Conservation (phyloP, 2,888 invertebrate genomes). For the Aethes cnicana region DNA sequence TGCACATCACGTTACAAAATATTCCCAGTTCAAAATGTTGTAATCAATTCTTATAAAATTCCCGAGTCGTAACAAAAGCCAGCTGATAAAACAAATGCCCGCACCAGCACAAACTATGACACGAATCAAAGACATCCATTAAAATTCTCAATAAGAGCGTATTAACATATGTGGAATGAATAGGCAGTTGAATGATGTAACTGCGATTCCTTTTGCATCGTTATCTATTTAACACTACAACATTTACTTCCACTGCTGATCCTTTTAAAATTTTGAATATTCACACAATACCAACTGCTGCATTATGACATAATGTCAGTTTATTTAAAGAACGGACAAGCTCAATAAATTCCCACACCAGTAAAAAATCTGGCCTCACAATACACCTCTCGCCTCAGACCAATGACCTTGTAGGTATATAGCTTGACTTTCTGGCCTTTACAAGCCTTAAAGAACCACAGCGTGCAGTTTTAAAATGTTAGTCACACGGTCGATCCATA, state of each 20-base stretch:
- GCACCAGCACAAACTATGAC: conserved; percentile 12
- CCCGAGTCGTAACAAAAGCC: conserved; percentile 3
- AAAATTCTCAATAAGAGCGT: neutral
- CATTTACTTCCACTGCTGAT: too few relatives aligned
- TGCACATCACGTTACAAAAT: too few relatives aligned
- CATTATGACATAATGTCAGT: too few relatives aligned
- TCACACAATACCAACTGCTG: too few relatives aligned
- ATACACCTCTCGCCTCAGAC: conserved; percentile 54
- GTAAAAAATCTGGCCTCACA: conserved; percentile 59
- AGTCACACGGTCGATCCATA: conserved; percentile 40
- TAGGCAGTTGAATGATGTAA: conserved; percentile 11
- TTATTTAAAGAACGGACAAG: conserved; percentile 20
- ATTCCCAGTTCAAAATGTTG: neutral
- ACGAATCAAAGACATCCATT: conserved; percentile 21
- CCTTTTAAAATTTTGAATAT: too few relatives aligned
- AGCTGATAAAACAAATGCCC: conserved; percentile 22
- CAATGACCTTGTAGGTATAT: conserved; percentile 73
- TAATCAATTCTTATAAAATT: neutral
- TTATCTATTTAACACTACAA: too few relatives aligned
- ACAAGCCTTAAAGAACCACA: conserved; percentile 37
- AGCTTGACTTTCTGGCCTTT: conserved; percentile 49
- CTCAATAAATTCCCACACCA: conserved; percentile 46
- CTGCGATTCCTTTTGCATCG: neutral
- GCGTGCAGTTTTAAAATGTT: conserved; percentile 40
- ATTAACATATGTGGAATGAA: conserved; percentile 8